Percentiles rank a stretch among this genome's conserved stretches.
These are phyloP conservation scores for Malurus splendens DNA, from an alignment of 2,797 vertebrate genomes.

Conservation along the genomic window DNA sequence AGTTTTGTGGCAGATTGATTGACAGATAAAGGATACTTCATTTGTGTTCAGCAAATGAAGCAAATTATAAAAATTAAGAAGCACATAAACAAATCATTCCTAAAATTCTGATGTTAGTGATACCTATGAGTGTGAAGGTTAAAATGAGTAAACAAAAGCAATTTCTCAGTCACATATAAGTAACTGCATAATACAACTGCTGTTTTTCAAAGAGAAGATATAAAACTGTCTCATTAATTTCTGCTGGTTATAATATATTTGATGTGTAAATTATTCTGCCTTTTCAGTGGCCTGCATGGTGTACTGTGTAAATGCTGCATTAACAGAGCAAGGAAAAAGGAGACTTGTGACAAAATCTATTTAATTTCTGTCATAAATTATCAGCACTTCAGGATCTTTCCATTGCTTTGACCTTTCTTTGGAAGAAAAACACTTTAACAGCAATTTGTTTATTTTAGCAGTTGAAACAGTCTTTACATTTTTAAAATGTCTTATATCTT, in stretches of 20 bases:
- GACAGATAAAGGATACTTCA: neutral
- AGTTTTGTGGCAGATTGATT: neutral
- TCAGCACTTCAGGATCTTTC: conserved; percentile 9
- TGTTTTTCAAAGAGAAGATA: neutral
- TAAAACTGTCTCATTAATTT: neutral
- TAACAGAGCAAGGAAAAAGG: neutral
- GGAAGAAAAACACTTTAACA: neutral
- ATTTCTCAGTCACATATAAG: neutral
- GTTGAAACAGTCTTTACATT: neutral
- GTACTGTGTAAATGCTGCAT: neutral
- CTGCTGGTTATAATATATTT: neutral
- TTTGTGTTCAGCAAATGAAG: neutral
- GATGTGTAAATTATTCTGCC: neutral
- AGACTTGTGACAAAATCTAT: neutral
- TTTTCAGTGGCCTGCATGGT: neutral
- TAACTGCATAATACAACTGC: neutral
- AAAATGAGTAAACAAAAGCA: neutral
- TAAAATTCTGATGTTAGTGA: neutral
- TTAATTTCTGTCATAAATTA: conserved; percentile 8
- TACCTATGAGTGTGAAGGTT: neutral
- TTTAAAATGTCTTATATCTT: neutral
- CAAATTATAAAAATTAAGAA: conserved; percentile 7
- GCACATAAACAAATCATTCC: neutral
- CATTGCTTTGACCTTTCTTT: conserved; percentile 22
- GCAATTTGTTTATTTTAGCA: conserved; percentile 6